Evolutionary conservation across 2,113 vertebrate genomes (phyloP).

Genomic region (Leptodactylus fuscus): DNA sequence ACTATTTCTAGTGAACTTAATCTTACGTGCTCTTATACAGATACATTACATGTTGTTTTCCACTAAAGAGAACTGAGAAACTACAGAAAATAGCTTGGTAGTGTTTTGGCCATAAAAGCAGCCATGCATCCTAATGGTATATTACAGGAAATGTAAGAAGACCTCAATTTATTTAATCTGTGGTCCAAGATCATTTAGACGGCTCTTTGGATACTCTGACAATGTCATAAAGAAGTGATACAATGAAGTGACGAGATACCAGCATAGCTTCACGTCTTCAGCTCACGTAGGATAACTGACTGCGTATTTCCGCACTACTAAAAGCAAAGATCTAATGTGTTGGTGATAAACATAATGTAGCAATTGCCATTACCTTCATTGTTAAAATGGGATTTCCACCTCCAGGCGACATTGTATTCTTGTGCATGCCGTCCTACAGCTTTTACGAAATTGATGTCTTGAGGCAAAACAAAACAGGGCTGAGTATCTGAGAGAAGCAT

Average conservation of each 20-base stretch:
- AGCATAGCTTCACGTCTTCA: background rate
- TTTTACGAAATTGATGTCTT: background rate
- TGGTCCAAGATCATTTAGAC: background rate
- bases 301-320: background rate
- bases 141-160: background rate
- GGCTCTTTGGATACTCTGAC: background rate
- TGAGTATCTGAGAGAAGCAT: background rate
- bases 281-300: background rate
- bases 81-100: background rate
- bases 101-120: background rate
- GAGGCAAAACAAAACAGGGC: background rate
- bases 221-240: background rate
- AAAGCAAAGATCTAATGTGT: no score
- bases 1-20: background rate
- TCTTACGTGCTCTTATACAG: background rate
- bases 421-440: background rate
- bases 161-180: constrained; percentile 1
- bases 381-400: background rate
- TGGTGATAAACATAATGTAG: background rate
- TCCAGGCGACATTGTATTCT: background rate
- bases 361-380: background rate
- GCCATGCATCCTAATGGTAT: constrained; percentile 7
- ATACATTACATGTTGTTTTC: background rate
- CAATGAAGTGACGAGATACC: background rate
- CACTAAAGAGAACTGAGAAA: background rate